A percentile compares a stretch with the other conserved stretches of the same genome.
Evolutionary conservation across 2,797 vertebrate species (phyloP).

Genomic region (Xiphorhynchus erythropygius): DNA sequence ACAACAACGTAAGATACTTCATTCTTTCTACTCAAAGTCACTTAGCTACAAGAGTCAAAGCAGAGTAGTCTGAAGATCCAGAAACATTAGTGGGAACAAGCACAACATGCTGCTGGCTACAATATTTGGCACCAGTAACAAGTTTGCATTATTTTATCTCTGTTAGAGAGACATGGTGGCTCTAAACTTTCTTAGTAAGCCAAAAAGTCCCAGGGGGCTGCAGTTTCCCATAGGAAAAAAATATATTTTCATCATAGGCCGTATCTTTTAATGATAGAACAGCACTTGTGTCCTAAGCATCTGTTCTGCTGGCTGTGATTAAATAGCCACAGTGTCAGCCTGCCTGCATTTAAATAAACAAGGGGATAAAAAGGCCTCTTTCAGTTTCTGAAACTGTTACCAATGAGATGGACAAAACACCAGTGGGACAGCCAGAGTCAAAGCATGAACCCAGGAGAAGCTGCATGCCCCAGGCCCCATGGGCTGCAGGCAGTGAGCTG

Average conservation of each 20-base stretch:
- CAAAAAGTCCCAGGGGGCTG: neutral
- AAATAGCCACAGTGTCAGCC: neutral
- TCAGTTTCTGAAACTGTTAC: neutral
- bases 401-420: neutral
- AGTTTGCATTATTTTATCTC: neutral
- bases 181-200: conserved; percentile 15
- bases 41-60: neutral
- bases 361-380: neutral
- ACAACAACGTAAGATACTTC: neutral
- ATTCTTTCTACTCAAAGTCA: neutral
- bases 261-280: neutral
- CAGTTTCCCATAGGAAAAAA: neutral
- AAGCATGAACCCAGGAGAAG: neutral
- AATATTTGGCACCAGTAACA: neutral
- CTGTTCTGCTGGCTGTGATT: neutral
- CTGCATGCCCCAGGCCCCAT: fast-evolving
- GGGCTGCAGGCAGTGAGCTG: fast-evolving
- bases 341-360: conserved; percentile 1
- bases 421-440: fast-evolving
- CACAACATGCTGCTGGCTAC: neutral
- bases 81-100: neutral
- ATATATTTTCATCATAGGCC: neutral
- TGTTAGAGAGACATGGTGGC: neutral
- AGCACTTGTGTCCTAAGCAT: neutral
- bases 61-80: neutral